A percentile compares a stretch with the other conserved stretches of the same genome.
Evolutionary conservation across 1,140 invertebrate genomes (phyloP).

Genomic region (Drusus annulatus): DNA sequence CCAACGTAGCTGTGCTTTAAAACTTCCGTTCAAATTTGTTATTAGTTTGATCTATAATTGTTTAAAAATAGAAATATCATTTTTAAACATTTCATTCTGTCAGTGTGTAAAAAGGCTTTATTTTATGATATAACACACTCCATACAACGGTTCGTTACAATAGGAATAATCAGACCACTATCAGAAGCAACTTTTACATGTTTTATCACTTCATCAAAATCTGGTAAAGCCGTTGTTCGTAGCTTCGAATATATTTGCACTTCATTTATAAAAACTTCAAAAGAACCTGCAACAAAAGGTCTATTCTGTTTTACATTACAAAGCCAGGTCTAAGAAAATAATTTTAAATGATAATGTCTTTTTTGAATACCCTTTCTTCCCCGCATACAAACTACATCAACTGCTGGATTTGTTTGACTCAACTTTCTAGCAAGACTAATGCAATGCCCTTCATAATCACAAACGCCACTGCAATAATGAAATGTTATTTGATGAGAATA

Average conservation of each 20-base stretch:
- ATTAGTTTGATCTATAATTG: too few relatives aligned
- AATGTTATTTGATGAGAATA: neutral
- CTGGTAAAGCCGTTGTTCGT: conserved; percentile 76
- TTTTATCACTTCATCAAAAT: conserved; percentile 74
- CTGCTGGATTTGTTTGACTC: conserved; percentile 70
- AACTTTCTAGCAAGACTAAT: conserved; percentile 73
- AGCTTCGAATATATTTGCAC: conserved; percentile 78
- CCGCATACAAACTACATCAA: conserved; percentile 71
- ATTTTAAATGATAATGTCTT: neutral
- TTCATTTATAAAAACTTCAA: conserved; percentile 77
- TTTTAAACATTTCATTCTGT: too few relatives aligned
- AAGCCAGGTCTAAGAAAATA: conserved; percentile 26
- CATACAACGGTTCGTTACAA: too few relatives aligned
- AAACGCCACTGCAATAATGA: conserved; percentile 61
- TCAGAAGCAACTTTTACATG: conserved; percentile 70
- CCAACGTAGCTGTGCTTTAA: too few relatives aligned
- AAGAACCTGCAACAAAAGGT: conserved; percentile 73
- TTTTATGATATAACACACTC: too few relatives aligned
- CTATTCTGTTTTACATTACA: neutral
- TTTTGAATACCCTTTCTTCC: conserved; percentile 72
- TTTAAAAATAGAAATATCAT: too few relatives aligned
- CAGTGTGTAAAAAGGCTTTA: too few relatives aligned
- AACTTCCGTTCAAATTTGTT: too few relatives aligned
- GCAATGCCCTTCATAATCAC: conserved; percentile 77
- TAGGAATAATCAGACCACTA: conserved; percentile 66